These are phyloP conservation scores for Temnopleurus reevesii DNA, from an alignment of 53 echinoderm and acorn worm genomes.

Conservation along the genomic window DNA sequence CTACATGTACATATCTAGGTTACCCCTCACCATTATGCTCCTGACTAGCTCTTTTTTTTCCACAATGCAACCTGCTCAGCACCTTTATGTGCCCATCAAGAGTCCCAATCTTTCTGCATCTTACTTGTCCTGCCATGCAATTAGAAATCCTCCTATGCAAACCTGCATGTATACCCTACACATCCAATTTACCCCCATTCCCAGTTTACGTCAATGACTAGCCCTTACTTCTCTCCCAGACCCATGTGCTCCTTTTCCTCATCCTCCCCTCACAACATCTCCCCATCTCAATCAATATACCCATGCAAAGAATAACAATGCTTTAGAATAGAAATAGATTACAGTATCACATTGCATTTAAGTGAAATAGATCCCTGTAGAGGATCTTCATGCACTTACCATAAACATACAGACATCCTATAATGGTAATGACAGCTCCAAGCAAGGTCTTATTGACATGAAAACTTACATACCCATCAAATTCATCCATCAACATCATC, in stretches of 20 bases:
- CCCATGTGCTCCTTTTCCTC: not conserved
- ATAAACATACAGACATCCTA: not conserved
- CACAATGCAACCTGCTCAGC: too few relatives aligned
- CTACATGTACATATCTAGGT: too few relatives aligned
- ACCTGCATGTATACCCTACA: too few relatives aligned
- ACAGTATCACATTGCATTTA: not conserved
- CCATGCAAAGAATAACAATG: not conserved
- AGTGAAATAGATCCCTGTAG: not conserved
- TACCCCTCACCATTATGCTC: too few relatives aligned
- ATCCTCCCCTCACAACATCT: not conserved
- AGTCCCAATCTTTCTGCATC: too few relatives aligned
- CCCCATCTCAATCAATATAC: not conserved
- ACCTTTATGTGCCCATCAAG: too few relatives aligned
- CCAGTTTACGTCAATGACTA: too few relatives aligned
- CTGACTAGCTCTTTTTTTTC: too few relatives aligned
- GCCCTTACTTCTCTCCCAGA: not conserved
- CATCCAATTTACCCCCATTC: too few relatives aligned
- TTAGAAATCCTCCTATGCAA: too few relatives aligned
- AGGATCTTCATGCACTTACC: not conserved
- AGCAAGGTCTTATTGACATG: not conserved
- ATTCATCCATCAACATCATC: not conserved
- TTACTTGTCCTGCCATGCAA: too few relatives aligned
- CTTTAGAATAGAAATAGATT: slow-evolving; percentile 1
- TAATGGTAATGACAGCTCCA: not conserved
- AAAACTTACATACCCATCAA: not conserved